Conservation (phyloP, 2,113 vertebrate species). For the Machaerirhynchus nigripectus region DNA sequence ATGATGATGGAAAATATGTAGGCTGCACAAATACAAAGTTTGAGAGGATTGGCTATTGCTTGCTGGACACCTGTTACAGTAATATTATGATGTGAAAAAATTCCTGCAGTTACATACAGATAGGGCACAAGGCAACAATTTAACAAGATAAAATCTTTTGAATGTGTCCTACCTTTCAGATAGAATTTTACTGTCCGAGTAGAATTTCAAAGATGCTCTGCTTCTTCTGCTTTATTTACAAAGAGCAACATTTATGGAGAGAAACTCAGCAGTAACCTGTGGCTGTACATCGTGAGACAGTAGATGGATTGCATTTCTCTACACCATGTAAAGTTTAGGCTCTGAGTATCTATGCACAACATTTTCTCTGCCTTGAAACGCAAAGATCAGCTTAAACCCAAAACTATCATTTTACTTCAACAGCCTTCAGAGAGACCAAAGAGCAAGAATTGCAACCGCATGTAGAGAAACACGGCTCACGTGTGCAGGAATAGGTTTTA, state of each 20-base stretch:
- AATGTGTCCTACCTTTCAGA: neutral
- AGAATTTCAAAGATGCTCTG: neutral
- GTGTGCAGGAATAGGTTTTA: neutral
- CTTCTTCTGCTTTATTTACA: neutral
- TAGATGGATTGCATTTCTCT: neutral
- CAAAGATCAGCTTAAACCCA: neutral
- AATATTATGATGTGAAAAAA: neutral
- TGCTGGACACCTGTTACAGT: neutral
- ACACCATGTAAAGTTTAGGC: neutral
- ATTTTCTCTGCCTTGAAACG: neutral
- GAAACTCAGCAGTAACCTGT: neutral
- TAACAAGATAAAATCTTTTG: neutral
- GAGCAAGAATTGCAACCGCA: neutral
- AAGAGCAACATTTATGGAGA: accelerated
- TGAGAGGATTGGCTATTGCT: neutral
- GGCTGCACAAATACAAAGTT: neutral
- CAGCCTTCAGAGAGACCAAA: neutral
- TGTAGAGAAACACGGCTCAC: neutral
- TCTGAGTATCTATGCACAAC: neutral
- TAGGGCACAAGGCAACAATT: neutral
- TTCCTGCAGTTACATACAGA: neutral
- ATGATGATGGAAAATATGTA: neutral
- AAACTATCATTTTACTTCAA: neutral
- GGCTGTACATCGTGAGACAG: neutral
- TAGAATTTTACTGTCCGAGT: neutral